A percentile compares a stretch with the other conserved stretches of the same genome.
phyloP scores from a whole-genome alignment of 2,888 invertebrate species.

The Perithous albicinctus region DNA sequence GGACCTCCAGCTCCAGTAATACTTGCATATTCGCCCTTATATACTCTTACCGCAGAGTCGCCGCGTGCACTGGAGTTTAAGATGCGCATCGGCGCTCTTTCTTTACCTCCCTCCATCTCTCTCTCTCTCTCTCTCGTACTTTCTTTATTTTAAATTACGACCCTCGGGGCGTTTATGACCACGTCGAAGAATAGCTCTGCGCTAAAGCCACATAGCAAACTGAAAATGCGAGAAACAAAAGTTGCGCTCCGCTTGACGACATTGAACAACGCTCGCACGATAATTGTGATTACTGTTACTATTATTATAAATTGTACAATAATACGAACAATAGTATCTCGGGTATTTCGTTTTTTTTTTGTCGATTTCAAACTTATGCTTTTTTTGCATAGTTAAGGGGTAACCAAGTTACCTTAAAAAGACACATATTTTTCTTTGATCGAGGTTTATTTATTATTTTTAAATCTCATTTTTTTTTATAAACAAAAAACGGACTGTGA shows the following conservation, averaged over 20 bases:
- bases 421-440: no score
- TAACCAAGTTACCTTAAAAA: no score
- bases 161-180: slow-evolving; percentile 70
- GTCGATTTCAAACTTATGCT: no score
- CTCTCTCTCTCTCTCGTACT: slow-evolving; percentile 67
- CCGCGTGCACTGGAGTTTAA: slow-evolving; percentile 71
- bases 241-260: slow-evolving; percentile 3
- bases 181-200: slow-evolving; percentile 34
- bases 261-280: slow-evolving; percentile 15
- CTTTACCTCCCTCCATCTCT: not conserved
- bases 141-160: slow-evolving; percentile 78
- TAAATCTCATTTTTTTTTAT: no score
- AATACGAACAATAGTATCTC: no score
- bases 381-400: no score
- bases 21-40: slow-evolving; percentile 27
- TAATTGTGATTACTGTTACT: not conserved
- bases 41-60: not conserved
- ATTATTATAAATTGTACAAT: not conserved
- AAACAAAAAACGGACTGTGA: no score
- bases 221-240: slow-evolving; percentile 6
- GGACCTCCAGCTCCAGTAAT: slow-evolving; percentile 18
- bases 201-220: slow-evolving; percentile 1
- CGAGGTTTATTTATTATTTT: no score
- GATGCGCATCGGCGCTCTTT: slow-evolving; percentile 68
- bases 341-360: no score